These are phyloP conservation scores for Saguinus midas DNA, from an alignment of 2,113 vertebrate species.

Conservation along the genomic window DNA sequence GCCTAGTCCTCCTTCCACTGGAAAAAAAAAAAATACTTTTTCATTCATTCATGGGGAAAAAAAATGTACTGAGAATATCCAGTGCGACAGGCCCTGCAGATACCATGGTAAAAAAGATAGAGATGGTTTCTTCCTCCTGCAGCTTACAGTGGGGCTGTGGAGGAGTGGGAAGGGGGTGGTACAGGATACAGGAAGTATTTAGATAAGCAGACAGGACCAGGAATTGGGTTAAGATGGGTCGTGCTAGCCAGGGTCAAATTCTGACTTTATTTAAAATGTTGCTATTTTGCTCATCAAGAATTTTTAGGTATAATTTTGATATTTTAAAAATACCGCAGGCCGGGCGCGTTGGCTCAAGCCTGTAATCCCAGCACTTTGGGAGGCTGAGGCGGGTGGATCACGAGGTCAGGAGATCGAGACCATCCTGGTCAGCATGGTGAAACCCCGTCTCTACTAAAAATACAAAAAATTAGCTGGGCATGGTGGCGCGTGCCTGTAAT, in stretches of 20 bases:
- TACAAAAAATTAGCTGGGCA: no score
- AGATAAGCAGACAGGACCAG: background rate
- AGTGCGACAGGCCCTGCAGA: background rate
- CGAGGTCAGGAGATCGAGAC: no score
- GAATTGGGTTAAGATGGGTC: background rate
- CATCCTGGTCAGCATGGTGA: no score
- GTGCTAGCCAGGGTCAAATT: background rate
- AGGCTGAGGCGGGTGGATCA: no score
- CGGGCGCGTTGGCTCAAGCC: no score
- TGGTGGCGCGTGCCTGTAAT: no score
- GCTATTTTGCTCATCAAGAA: background rate
- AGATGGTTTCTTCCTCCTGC: background rate
- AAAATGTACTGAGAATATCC: background rate
- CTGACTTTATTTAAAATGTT: background rate
- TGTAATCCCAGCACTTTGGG: no score
- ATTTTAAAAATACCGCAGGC: background rate
- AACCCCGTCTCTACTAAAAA: no score
- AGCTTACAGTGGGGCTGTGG: background rate
- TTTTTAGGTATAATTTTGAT: background rate
- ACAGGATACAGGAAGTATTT: background rate
- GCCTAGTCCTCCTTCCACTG: background rate
- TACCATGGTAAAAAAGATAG: background rate
- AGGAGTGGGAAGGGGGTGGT: accelerated
- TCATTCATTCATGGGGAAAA: background rate
- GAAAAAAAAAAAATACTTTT: background rate